Conservation (phyloP, 1,140 invertebrate genomes). For the Frieseomelitta varia region DNA sequence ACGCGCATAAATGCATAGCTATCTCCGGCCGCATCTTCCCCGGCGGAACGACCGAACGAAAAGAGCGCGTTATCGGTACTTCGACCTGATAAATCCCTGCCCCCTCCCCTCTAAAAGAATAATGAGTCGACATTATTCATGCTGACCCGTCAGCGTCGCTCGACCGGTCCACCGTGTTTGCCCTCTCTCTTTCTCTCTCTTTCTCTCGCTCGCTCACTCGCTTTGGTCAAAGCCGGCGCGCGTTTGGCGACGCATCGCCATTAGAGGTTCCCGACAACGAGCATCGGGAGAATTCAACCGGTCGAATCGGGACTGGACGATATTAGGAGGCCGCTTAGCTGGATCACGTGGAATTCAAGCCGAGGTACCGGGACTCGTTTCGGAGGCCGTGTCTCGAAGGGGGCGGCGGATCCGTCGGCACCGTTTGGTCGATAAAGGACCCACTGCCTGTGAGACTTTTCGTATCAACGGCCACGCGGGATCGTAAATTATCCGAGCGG, state of each 20-base stretch:
- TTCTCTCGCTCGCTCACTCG: slow-evolving; percentile 14
- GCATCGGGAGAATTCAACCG: slow-evolving; percentile 39
- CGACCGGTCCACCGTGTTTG: slow-evolving; percentile 57
- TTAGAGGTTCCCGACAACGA: slow-evolving; percentile 56
- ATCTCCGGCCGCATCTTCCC: slow-evolving; percentile 72
- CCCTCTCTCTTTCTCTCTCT: slow-evolving; percentile 9
- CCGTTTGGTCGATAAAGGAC: slow-evolving; percentile 61
- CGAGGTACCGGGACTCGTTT: slow-evolving; percentile 4
- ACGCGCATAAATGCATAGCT: slow-evolving; percentile 75
- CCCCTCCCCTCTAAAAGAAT: slow-evolving; percentile 68
- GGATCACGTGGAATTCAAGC: slow-evolving; percentile 65
- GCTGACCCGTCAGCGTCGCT: slow-evolving; percentile 70
- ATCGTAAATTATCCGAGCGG: slow-evolving; percentile 38
- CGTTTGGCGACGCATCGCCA: slow-evolving; percentile 62
- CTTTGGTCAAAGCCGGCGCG: slow-evolving; percentile 46
- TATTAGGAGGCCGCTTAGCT: slow-evolving; percentile 63
- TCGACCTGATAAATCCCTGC: slow-evolving; percentile 78
- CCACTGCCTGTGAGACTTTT: slow-evolving; percentile 37
- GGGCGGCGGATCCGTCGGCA: slow-evolving; percentile 32
- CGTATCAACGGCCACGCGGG: slow-evolving; percentile 31
- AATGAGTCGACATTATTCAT: slow-evolving; percentile 77
- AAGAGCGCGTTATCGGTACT: slow-evolving; percentile 74
- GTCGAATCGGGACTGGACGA: slow-evolving; percentile 54
- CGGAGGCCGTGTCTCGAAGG: background rate
- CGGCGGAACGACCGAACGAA: slow-evolving; percentile 70